Percentiles rank a stretch among this genome's conserved stretches.
Conservation (phyloP, 2,888 invertebrate species). For the Bugula neritina region DNA sequence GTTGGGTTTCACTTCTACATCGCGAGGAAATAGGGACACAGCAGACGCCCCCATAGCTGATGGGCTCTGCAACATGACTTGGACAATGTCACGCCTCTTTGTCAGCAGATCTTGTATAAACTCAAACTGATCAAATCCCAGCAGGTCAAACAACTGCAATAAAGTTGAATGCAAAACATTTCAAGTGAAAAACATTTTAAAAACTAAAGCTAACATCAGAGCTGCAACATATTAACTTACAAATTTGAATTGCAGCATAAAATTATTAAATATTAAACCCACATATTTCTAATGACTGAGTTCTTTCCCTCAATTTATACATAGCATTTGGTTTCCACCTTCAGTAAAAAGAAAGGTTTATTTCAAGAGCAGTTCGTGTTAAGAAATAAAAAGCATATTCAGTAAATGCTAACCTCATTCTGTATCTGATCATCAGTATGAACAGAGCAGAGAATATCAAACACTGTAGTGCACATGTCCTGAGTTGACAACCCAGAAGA, state of each 20-base stretch:
- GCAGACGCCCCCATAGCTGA: slow-evolving; percentile 11
- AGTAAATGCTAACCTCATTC: slow-evolving; percentile 48
- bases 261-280: no score
- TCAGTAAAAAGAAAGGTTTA: no score
- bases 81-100: slow-evolving; percentile 59
- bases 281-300: no score
- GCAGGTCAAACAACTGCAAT: slow-evolving; percentile 69
- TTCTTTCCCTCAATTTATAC: no score
- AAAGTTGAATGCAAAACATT: slow-evolving; percentile 9
- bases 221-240: no score
- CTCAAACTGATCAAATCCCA: slow-evolving; percentile 79
- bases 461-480: slow-evolving; percentile 44
- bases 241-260: no score
- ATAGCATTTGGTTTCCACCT: no score
- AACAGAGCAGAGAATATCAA: slow-evolving; percentile 44
- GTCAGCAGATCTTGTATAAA: slow-evolving; percentile 65
- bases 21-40: slow-evolving; percentile 31
- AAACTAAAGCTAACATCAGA: no score
- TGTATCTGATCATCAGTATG: slow-evolving; percentile 46
- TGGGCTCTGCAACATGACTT: slow-evolving; percentile 29
- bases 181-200: no score
- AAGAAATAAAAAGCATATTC: no score
- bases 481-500: not conserved
- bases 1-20: slow-evolving; percentile 57
- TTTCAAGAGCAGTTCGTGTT: no score